A percentile compares a stretch with the other conserved stretches of the same genome.
These are phyloP conservation scores for Ostrea edulis DNA, from an alignment of 1,140 invertebrate species.

Conservation along the genomic window DNA sequence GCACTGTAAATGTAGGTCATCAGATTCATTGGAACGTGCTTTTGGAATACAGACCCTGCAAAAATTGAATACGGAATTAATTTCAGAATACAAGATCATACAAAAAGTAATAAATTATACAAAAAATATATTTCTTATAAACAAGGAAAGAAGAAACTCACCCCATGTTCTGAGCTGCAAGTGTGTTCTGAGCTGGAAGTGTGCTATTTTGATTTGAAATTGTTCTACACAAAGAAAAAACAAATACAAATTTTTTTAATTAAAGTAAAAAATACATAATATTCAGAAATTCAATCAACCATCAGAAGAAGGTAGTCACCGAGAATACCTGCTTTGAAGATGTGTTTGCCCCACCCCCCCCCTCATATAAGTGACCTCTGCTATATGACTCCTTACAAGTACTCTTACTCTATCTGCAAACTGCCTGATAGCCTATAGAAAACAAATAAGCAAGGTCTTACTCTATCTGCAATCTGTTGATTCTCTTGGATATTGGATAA, in stretches of 20 bases:
- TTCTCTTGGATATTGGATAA: slow-evolving; percentile 64
- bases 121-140: neutral
- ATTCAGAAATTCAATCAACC: neutral
- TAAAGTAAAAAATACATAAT: neutral
- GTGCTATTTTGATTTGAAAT: neutral
- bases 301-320: too few relatives aligned
- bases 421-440: neutral
- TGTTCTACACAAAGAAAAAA: neutral
- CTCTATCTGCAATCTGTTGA: slow-evolving; percentile 64
- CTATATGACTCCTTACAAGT: too few relatives aligned
- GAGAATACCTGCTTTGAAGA: too few relatives aligned
- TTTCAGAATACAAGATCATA: neutral
- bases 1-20: slow-evolving; percentile 19
- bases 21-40: neutral
- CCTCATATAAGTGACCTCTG: too few relatives aligned
- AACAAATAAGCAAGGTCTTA: slow-evolving; percentile 43
- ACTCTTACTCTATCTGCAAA: too few relatives aligned
- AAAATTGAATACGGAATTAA: neutral
- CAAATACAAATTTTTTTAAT: neutral
- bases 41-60: slow-evolving; percentile 1
- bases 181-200: slow-evolving; percentile 7
- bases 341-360: too few relatives aligned
- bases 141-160: neutral
- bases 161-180: slow-evolving; percentile 18
- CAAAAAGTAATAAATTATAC: neutral